These are phyloP conservation scores for Poeciliopsis prolifica DNA, from an alignment of 2,113 vertebrate genomes.

Conservation along the genomic window DNA sequence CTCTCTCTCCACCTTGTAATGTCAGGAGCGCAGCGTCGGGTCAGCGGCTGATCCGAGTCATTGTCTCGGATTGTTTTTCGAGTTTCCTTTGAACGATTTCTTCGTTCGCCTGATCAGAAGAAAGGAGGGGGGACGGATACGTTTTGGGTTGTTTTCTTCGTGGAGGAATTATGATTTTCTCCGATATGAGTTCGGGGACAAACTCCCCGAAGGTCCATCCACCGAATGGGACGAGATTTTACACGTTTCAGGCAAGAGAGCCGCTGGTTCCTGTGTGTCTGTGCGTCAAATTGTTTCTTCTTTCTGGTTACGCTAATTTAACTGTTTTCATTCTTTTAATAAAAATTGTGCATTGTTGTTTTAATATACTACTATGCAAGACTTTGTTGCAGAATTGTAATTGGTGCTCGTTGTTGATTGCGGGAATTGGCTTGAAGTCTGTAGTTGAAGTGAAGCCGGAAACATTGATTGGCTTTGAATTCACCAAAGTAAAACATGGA, in stretches of 20 bases:
- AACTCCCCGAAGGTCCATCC: slow-evolving; percentile 95
- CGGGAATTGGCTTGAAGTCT: not conserved
- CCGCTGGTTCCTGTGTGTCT: not conserved
- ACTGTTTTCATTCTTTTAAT: too few species aligned
- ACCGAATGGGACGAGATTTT: slow-evolving; percentile 96
- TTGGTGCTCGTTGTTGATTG: not conserved
- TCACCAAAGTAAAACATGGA: not conserved
- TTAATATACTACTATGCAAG: not conserved
- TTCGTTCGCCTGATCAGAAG: not conserved
- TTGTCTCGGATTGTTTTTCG: slow-evolving; percentile 38
- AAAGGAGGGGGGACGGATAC: slow-evolving; percentile 59
- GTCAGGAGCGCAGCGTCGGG: slow-evolving; percentile 66
- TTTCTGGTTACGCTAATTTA: not conserved
- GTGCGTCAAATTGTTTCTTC: not conserved
- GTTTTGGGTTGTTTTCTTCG: slow-evolving; percentile 80
- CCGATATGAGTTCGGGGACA: slow-evolving; percentile 94
- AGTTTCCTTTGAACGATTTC: not conserved
- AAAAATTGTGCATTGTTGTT: not conserved
- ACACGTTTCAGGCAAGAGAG: slow-evolving; percentile 95
- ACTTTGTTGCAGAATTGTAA: not conserved
- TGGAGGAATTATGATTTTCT: slow-evolving; percentile 95
- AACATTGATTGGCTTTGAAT: not conserved
- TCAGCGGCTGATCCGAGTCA: slow-evolving; percentile 78
- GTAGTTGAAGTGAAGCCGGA: not conserved
- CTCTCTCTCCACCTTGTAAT: slow-evolving; percentile 33